Evolutionary conservation across 2,888 invertebrate species (phyloP), one percentile per base, ranked within the genome.

Genomic region (Drosophila dives): DNA sequence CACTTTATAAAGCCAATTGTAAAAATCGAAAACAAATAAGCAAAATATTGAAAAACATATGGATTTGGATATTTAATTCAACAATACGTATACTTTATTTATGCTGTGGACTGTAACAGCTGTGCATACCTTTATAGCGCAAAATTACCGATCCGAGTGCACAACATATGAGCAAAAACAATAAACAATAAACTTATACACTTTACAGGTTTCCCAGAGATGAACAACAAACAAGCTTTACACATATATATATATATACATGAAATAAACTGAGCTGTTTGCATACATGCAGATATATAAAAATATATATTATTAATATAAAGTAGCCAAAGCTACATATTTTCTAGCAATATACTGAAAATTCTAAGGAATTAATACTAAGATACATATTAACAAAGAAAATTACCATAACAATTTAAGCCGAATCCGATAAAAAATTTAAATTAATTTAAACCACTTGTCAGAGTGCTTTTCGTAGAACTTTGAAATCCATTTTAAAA

Each of bases 171-270:
- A 82, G 72, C 68, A 81, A 71, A 75, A 79, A 73, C 77, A 86
- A 80, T 75, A 80, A 85, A 74, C 69, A 75, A 80, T 75, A 80
- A 85, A 74, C 69, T 75, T 79, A 67, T 75, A 78, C 71, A 81
- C 76, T 80, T 76, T 76, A 89, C 79, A 89, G 81, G 90, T 87
- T 88, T 86, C 86, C 84, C 86, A 65, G 56, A 82, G 54, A 64
- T 53, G 73, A 78, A 64, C 38, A 81, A 64, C 54, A 78, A 75
- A 84, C 73, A 87, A 89, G 84, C 84, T 89, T 84, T 84, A 83
- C 80, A 68, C 59, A 61, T 68, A 64, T 61, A 75, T 64, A 64
- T 69, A 60, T 80, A 51, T 15, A 59, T 17, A 65, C 15, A 56
- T 40, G 54, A 29, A 29, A 29, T 6, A 29, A 29, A 29, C 29